phyloP scores from a whole-genome alignment of 2,888 invertebrate genomes.

The Trissoscelio sp. region DNA sequence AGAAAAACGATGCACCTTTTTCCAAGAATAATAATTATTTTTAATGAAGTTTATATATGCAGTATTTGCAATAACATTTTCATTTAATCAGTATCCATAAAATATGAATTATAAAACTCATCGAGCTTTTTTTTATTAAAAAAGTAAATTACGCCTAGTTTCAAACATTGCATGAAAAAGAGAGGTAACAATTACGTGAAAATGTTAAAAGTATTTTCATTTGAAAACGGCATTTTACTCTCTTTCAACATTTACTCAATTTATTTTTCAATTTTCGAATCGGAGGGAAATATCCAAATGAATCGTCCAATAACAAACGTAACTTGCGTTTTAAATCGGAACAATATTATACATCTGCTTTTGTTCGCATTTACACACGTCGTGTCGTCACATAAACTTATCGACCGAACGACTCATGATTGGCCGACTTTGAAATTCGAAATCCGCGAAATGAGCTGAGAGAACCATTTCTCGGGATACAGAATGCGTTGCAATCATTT shows the following conservation, averaged over 20 bases:
- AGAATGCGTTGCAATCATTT: conserved; percentile 1
- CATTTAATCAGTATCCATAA: too few relatives aligned
- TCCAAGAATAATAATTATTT: background rate
- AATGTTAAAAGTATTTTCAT: too few relatives aligned
- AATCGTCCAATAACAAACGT: background rate
- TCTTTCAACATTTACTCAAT: too few relatives aligned
- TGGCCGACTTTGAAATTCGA: conserved; percentile 12
- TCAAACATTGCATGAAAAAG: too few relatives aligned
- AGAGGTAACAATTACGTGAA: too few relatives aligned
- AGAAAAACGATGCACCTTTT: conserved; percentile 6
- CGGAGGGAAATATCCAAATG: background rate
- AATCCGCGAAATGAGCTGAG: conserved; percentile 7
- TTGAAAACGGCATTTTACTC: too few relatives aligned
- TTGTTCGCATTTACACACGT: background rate
- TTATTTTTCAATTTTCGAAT: background rate
- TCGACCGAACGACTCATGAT: conserved; percentile 5
- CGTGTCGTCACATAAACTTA: conserved; percentile 1
- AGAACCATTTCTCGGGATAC: background rate
- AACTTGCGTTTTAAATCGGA: background rate
- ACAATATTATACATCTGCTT: background rate
- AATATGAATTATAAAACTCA: too few relatives aligned
- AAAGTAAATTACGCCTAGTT: too few relatives aligned
- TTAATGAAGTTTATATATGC: background rate
- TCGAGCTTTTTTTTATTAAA: too few relatives aligned
- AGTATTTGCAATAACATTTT: background rate